Base-by-base conservation (phyloP, 2,797 vertebrate genomes). In the Pelodytes ibericus region DNA sequence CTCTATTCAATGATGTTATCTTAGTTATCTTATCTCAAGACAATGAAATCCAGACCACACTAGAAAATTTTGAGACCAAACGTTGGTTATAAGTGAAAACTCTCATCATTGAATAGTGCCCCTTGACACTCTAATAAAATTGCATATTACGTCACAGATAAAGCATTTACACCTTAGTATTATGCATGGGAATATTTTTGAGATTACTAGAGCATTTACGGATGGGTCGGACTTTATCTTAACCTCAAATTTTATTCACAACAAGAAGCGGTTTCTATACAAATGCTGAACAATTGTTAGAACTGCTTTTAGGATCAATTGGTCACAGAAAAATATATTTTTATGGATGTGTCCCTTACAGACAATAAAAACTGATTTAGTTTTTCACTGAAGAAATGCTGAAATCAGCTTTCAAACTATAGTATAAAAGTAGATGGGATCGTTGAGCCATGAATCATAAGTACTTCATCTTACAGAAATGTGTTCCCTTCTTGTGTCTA, bases 371-470 rank as follows among this genome's bases (percentile, higher is more conserved):
- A 16, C 8, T 10, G 11, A 69, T 39, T 30, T 18, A 30, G 20
- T 57, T 36, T 57, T 70, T 39, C 31, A 58, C 13, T 15, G 66
- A 69, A 57, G 15, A 70, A 58, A 36, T 58, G 67, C 31, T 58
- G 51, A 58, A 58, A 25, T 70, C 24, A 9, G 67, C 51, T 59
- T 36, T 70, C 24, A 10, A 70, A 58, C 11, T 0, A 18, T 29
- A 33, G 41, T 49, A 9, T 25, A 39, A 29, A 36, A 29, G 67
- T 31, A 57, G 27, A 70, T 70, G 24, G 26, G 24, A 18, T 16
- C 24, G 22, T 15, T 57, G 22, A 70, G 6, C 27, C 26, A 30
- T 70, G 59, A 70, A 70, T 70, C 67, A 36, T 24, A 57, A 26
- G 7, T 4, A 22, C 6, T 58, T 39, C 24, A 66, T 66, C 39